Percentiles rank a stretch among this genome's conserved stretches.
Conservation (phyloP, 2,888 invertebrate genomes). For the Tetanocera ferruginea region DNA sequence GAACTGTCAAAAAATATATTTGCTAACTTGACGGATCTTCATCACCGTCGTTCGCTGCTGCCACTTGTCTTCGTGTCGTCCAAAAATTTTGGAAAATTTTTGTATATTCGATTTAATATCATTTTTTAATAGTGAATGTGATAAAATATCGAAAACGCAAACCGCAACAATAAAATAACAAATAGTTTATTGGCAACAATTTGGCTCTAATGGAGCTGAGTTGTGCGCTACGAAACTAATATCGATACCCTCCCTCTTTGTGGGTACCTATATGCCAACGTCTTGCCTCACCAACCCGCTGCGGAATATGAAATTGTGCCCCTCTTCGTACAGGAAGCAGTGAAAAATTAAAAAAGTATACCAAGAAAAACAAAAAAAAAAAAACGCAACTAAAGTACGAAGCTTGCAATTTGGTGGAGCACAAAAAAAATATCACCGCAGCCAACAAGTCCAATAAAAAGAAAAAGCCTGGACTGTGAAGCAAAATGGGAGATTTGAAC, state of each 20-base stretch:
- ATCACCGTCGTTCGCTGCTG: slow-evolving; percentile 32
- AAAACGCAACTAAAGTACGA: slow-evolving; percentile 23
- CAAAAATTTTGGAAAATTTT: slow-evolving; percentile 31
- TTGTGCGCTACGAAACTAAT: slow-evolving; percentile 10
- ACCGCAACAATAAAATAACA: background rate
- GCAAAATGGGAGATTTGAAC: slow-evolving; percentile 55
- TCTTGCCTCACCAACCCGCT: slow-evolving; percentile 37
- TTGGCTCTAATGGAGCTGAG: slow-evolving; percentile 8
- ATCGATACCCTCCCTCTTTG: slow-evolving; percentile 1
- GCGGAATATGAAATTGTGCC: slow-evolving; percentile 8
- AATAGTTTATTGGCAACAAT: slow-evolving; percentile 8
- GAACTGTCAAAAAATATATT: too few species aligned
- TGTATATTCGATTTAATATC: background rate
- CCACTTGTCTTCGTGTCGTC: slow-evolving; percentile 46
- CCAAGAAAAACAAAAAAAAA: slow-evolving; percentile 41
- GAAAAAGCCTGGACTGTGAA: background rate
- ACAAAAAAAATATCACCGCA: background rate
- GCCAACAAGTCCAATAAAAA: slow-evolving; percentile 1
- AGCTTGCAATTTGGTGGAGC: slow-evolving; percentile 10
- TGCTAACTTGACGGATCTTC: background rate
- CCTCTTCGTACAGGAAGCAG: slow-evolving; percentile 28
- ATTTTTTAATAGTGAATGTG: background rate
- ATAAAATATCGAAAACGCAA: background rate
- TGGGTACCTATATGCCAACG: slow-evolving; percentile 27
- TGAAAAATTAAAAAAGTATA: slow-evolving; percentile 46